These are phyloP conservation scores for Sciaenops ocellatus DNA, from an alignment of 2,797 vertebrate genomes.

Conservation along the genomic window DNA sequence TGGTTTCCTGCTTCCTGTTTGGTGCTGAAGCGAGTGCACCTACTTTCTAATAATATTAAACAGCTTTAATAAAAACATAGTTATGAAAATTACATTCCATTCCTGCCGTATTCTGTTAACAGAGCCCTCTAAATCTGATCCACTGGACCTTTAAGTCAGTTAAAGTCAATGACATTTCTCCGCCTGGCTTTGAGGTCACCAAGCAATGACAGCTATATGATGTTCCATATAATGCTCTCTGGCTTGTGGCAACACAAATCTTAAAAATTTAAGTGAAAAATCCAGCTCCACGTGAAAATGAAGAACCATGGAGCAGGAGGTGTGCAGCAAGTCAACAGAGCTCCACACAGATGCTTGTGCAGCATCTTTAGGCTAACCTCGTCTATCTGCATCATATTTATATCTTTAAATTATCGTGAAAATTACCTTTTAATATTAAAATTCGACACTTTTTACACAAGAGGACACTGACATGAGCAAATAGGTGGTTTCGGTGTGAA, in stretches of 20 bases:
- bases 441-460: conserved; percentile 2
- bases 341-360: conserved; percentile 1
- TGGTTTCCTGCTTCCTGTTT: too few relatives aligned
- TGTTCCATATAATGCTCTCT: background rate
- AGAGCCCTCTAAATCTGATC: too few relatives aligned
- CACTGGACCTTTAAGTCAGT: background rate
- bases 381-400: background rate
- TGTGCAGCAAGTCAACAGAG: background rate
- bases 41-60: too few relatives aligned
- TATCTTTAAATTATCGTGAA: background rate
- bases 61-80: too few relatives aligned
- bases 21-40: too few relatives aligned
- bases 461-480: background rate
- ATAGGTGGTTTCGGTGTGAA: background rate
- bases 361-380: background rate
- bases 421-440: conserved; percentile 6
- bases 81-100: too few relatives aligned
- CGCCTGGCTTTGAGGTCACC: background rate
- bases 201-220: background rate
- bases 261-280: background rate
- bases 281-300: conserved; percentile 1
- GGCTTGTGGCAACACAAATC: background rate
- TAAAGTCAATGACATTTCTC: background rate
- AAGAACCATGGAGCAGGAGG: background rate
- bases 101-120: too few relatives aligned